Evolutionary conservation across 1,140 invertebrate species (phyloP).

Genomic region (Lasioglossum baleicum): DNA sequence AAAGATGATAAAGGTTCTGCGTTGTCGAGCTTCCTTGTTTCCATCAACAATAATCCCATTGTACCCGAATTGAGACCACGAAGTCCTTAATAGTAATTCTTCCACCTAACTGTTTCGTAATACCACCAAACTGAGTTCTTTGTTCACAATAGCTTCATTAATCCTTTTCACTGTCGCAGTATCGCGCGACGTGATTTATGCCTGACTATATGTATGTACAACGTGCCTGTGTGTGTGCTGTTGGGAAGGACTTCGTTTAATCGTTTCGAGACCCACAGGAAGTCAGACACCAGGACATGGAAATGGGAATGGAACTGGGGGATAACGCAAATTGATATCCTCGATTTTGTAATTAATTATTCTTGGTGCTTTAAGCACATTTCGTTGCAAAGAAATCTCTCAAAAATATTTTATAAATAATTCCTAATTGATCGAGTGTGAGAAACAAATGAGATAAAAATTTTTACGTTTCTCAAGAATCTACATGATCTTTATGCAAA

Average conservation of each 20-base stretch:
- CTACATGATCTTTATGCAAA: too few relatives aligned
- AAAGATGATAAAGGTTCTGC: slow-evolving; percentile 4
- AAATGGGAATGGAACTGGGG: not conserved
- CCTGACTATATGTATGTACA: not conserved
- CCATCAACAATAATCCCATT: slow-evolving; percentile 13
- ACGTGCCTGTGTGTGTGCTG: not conserved
- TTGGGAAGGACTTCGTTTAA: slow-evolving; percentile 8
- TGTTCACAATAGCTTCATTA: slow-evolving; percentile 40
- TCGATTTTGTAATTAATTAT: too few relatives aligned
- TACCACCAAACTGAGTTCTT: slow-evolving; percentile 30
- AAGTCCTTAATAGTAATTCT: slow-evolving; percentile 3
- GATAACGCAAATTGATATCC: not conserved
- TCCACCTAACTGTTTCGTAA: slow-evolving; percentile 17
- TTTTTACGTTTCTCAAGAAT: too few relatives aligned
- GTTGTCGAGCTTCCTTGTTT: slow-evolving; percentile 2
- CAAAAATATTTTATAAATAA: too few relatives aligned
- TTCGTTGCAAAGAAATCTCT: too few relatives aligned
- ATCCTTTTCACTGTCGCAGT: slow-evolving; percentile 39
- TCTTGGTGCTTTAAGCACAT: too few relatives aligned
- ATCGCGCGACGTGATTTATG: slow-evolving; percentile 34
- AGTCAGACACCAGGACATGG: slow-evolving; percentile 3
- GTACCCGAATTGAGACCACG: slow-evolving; percentile 11
- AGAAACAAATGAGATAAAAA: too few relatives aligned
- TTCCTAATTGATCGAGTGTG: too few relatives aligned
- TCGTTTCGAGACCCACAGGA: slow-evolving; percentile 5